Base-by-base conservation (phyloP, 2,888 invertebrate genomes). In the Galerucella calmariensis region DNA sequence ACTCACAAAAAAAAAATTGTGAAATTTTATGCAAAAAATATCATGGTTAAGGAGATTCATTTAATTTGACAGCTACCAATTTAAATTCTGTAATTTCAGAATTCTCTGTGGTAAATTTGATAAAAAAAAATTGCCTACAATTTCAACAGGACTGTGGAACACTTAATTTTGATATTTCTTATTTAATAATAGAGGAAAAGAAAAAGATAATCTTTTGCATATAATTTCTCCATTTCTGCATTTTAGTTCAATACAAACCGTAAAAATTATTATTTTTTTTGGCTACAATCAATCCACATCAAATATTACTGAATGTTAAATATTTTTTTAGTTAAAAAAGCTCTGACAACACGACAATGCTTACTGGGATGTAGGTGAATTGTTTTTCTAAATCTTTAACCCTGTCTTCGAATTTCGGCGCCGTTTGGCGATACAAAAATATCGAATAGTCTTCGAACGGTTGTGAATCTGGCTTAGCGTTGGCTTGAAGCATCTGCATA, bases 361-460 rank as follows among this genome's bases (percentile, higher is more conserved):
- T 93, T 93, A 93, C 93, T 85, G 93, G 92, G 65, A 87, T 82
- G 86, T 92, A 92, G 80, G 92, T 89, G 81, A 94, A 90, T 88
- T 93, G 93, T 88, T 91, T 90, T 87, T 93, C 96, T 85, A 96
- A 89, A 82, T 93, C 92, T 91, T 93, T 94, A 77, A 96, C 95
- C 77, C 96, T 91, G 86, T 95, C 95, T 88, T 92, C 93, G 88
- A 96, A 96, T 85, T 94, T 91, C 9, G 94, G 94, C 16, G 96
- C 95, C 73, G 93, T 94, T 87, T 95, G 95, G 69, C 96, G 91
- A 88, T 96, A 96, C 84, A 95, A 90, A 88, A 94, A 95, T 83
- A 96, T 90, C 41, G 95, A 94, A 88, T 95, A 95, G 88, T 95
- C 94, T 88, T 95, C 94, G 84, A 95, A 91, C 75, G 94, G 93